Base-by-base conservation (phyloP, 2,797 vertebrate genomes). In the Otolemur crassicaudatus region DNA sequence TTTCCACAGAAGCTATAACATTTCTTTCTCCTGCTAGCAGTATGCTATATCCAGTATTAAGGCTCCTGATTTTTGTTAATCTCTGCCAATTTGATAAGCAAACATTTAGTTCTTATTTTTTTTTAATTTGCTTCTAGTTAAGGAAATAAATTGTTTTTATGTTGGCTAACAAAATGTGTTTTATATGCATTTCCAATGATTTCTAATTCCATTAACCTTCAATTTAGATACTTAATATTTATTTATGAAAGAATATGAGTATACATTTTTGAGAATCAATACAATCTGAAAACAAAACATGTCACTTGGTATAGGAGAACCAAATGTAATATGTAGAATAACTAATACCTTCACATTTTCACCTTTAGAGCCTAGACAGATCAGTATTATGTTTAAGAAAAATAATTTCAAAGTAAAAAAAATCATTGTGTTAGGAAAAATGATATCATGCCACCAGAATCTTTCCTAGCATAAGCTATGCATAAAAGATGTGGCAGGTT, bases 131-230 rank as follows among this genome's bases (percentile, higher is more conserved):
- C 4, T 82, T 84, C 87, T 91, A 34, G 58, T 75, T 77, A 83
- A 72, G 90, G 7, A 46, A 73, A n/a, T 53, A 69, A 92, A 20
- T 60, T 31, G 61, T 87, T 83, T 77, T 73, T 60, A 46, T 58
- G 14, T 82, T 77, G 85, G 31, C n/a, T 67, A 40, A 93, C 56
- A 19, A 89, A 61, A 56, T 40, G 61, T 5, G 46, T 84, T 85
- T 87, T 79, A 34, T 31, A 91, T 91, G 63, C 6, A 76, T 91
- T 79, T 86, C 7, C 25, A 5, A 53, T 88, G 22, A 43, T 25
- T 93, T 53, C 84, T 58, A 95, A 79, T 94, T 93, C 23, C 72
- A 19, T 82, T 95, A 20, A 85, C 23, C 92, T 94, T 95, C 23
- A 86, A 81, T 80, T 95, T 14, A 89, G 8, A 86, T 85, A 70